These are phyloP conservation scores for Drosophila barbarae DNA, from an alignment of 2,888 invertebrate genomes.

Conservation along the genomic window DNA sequence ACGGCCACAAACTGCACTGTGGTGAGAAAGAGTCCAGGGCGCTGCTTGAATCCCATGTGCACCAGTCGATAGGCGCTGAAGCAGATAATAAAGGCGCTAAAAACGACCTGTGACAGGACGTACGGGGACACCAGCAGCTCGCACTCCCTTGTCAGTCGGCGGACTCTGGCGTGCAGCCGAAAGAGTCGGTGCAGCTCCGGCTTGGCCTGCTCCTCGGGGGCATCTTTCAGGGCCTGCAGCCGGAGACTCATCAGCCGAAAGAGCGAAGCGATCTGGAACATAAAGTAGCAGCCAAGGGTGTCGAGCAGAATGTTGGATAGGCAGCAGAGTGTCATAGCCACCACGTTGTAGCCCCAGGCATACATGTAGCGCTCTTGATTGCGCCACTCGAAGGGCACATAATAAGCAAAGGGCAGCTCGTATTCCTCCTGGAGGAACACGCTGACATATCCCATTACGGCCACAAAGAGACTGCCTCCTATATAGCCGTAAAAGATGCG, in stretches of 20 bases:
- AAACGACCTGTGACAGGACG: slow-evolving; percentile 64
- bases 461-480: slow-evolving; percentile 32
- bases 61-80: slow-evolving; percentile 70
- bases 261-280: slow-evolving; percentile 68
- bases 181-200: slow-evolving; percentile 46
- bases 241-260: slow-evolving; percentile 65
- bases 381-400: slow-evolving; percentile 74
- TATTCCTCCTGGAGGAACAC: slow-evolving; percentile 49
- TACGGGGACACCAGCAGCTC: slow-evolving; percentile 60
- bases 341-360: slow-evolving; percentile 65
- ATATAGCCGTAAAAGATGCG: slow-evolving; percentile 50
- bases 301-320: slow-evolving; percentile 65
- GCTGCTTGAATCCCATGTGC: slow-evolving; percentile 51
- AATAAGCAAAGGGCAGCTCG: slow-evolving; percentile 67
- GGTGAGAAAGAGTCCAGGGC: slow-evolving; percentile 51
- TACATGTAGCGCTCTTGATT: slow-evolving; percentile 49
- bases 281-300: slow-evolving; percentile 65
- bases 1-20: slow-evolving; percentile 60
- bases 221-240: slow-evolving; percentile 42
- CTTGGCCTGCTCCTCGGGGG: slow-evolving; percentile 32
- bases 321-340: slow-evolving; percentile 58
- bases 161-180: slow-evolving; percentile 35
- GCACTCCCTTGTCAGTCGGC: slow-evolving; percentile 45
- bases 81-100: slow-evolving; percentile 73
- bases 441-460: slow-evolving; percentile 32